A percentile compares a stretch with the other conserved stretches of the same genome.
Evolutionary conservation across 2,888 invertebrate genomes (phyloP).

Genomic region (Atherix ibis): DNA sequence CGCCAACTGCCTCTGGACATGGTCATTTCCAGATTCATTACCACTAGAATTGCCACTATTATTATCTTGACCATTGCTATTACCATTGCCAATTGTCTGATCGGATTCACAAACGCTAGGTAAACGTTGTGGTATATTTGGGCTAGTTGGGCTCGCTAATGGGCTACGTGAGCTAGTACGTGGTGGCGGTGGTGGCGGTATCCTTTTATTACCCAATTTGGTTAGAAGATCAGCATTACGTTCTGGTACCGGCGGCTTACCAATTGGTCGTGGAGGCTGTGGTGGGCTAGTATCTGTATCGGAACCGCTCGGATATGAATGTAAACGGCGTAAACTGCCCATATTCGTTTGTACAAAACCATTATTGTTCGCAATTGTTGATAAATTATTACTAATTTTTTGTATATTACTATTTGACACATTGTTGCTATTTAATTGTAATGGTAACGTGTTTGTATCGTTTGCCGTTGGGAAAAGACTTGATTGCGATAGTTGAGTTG

Average conservation of each 20-base stretch:
- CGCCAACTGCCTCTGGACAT: constrained; percentile 52
- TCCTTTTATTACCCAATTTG: constrained; percentile 52
- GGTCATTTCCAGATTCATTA: constrained; percentile 62
- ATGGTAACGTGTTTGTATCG: constrained; percentile 17
- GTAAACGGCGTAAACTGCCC: constrained; percentile 54
- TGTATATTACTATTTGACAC: constrained; percentile 32
- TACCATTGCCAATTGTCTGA: constrained; percentile 14
- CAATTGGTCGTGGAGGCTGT: constrained; percentile 44
- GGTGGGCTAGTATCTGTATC: constrained; percentile 67
- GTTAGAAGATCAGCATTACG: constrained; percentile 62
- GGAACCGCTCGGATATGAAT: constrained; percentile 74
- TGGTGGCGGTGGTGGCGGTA: constrained; percentile 87
- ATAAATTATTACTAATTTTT: constrained; percentile 33
- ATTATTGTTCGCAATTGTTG: constrained; percentile 24
- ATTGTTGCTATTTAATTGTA: constrained; percentile 1
- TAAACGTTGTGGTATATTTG: constrained; percentile 44
- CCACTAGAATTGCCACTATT: constrained; percentile 48
- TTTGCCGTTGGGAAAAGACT: constrained; percentile 21
- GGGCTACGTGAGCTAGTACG: constrained; percentile 79
- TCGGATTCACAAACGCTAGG: constrained; percentile 30
- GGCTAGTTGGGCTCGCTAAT: constrained; percentile 66
- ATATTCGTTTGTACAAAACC: constrained; percentile 33
- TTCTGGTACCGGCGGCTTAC: constrained; percentile 70
- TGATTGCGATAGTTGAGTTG: constrained; percentile 32
- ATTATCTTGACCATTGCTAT: constrained; percentile 23